phyloP scores from a whole-genome alignment of 2,888 invertebrate genomes.

The Morpho deidamia region DNA sequence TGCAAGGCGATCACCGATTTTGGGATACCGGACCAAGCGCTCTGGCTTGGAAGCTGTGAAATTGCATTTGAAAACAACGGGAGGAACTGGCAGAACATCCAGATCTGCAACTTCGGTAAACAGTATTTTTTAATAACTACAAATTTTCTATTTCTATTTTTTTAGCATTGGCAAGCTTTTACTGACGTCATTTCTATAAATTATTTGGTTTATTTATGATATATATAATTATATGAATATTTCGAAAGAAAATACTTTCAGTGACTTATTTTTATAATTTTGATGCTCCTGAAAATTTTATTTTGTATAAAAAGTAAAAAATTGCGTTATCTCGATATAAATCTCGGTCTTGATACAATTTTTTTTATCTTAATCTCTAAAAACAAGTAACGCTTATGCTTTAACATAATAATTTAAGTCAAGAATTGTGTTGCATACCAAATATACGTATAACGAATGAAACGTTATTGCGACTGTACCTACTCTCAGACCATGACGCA shows the following conservation, averaged over 20 bases:
- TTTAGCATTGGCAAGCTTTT: neutral
- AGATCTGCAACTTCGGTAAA: conserved; percentile 66
- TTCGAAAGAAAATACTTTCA: too few relatives aligned
- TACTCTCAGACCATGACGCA: conserved; percentile 25
- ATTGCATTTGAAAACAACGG: conserved; percentile 57
- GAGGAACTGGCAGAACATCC: conserved; percentile 64
- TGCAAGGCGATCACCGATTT: conserved; percentile 29
- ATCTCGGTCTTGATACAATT: too few relatives aligned
- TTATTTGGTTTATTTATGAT: too few relatives aligned
- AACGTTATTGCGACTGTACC: conserved; percentile 14
- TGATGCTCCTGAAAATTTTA: too few relatives aligned
- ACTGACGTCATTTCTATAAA: too few relatives aligned
- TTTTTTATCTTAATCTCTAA: too few relatives aligned
- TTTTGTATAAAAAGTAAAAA: too few relatives aligned
- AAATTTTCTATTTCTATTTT: neutral
- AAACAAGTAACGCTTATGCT: too few relatives aligned
- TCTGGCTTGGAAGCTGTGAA: conserved; percentile 70
- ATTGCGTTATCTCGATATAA: too few relatives aligned
- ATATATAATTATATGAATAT: too few relatives aligned
- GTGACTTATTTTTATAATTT: too few relatives aligned
- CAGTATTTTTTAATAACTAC: neutral
- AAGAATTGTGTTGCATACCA: conserved; percentile 21
- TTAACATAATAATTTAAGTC: neutral
- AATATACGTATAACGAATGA: conserved; percentile 15
- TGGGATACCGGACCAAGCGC: conserved; percentile 42